Base-by-base conservation (phyloP, 2,113 vertebrate genomes). In the Petrocephalus microphthalmus region DNA sequence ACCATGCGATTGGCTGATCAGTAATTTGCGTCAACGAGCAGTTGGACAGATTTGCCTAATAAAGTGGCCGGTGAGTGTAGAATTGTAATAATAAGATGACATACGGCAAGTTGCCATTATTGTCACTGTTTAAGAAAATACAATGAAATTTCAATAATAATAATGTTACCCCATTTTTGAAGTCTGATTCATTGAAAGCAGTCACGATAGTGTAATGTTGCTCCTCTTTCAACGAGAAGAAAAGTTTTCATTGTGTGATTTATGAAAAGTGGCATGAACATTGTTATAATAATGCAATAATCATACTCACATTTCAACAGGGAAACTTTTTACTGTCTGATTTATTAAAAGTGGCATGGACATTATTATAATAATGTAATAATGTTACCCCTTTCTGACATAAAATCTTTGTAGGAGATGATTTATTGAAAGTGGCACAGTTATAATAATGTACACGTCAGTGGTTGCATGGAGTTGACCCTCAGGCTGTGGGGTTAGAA, bases 281-380 rank as follows among this genome's bases (percentile, higher is more conserved):
- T 56, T 29, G 84, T 85, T 85, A 85, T 37, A 85, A 85, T 56
- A 85, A 54, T 54, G 52, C n/a, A 56, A 85, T 85, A 85, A 85
- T 85, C 4, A 1, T 85, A 85, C 47, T 52, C 82, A 49, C 29
- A 54, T 85, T 85, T 56, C 84, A 85, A 85, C 84, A 7, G 33
- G 84, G 25, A 85, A 13, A 85, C 25, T 54, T 54, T 54, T 33
- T 54, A 33, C 52, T 33, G 84, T 54, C 17, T 56, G 84, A 85
- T 85, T 85, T 85, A 85, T 56, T 85, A 49, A 85, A 85, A 29
- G 51, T 54, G 84, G 84, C 84, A 85, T 3, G 52, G 49, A 54
- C 25, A 33, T 54, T 52, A 83, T 83, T 83, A 83, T 49, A 49
- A 83, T 83, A 81, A 81, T 81, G 74, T 81, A 81, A 81, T 81